These are phyloP conservation scores for Streptopelia turtur DNA, from an alignment of 2,797 vertebrate species.

Conservation along the genomic window DNA sequence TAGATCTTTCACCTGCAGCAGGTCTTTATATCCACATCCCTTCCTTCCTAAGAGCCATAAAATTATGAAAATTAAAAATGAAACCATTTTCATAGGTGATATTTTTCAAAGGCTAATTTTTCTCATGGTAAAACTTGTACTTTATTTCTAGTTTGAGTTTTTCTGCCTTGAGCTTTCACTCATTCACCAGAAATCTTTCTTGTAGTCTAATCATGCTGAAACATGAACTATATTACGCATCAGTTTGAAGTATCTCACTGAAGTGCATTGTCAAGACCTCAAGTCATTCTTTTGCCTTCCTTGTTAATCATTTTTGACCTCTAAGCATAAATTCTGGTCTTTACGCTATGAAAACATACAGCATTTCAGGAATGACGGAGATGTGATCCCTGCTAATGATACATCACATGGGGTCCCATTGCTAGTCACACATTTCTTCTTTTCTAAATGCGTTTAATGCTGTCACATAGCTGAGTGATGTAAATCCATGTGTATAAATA, in stretches of 20 bases:
- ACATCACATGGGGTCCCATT: neutral
- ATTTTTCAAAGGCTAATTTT: neutral
- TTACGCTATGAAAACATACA: neutral
- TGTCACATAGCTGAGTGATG: neutral
- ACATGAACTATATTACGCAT: neutral
- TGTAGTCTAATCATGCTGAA: neutral
- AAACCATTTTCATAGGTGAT: neutral
- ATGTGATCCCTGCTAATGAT: neutral
- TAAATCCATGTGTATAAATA: neutral
- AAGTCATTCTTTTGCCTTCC: neutral
- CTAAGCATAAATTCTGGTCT: neutral
- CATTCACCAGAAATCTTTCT: neutral
- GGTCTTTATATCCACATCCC: neutral
- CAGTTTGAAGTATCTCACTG: neutral
- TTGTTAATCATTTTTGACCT: slow-evolving; percentile 11
- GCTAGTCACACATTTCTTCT: neutral
- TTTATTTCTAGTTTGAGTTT: neutral
- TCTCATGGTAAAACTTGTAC: neutral
- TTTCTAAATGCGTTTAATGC: neutral
- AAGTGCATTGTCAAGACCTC: neutral
- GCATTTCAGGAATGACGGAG: neutral
- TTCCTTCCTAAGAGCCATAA: neutral
- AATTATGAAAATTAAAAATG: neutral
- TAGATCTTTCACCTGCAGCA: neutral
- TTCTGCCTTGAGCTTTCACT: neutral